Percentiles rank a stretch among this genome's conserved stretches.
phyloP scores from a whole-genome alignment of 2,888 invertebrate species.

The Heliconius ethilla region DNA sequence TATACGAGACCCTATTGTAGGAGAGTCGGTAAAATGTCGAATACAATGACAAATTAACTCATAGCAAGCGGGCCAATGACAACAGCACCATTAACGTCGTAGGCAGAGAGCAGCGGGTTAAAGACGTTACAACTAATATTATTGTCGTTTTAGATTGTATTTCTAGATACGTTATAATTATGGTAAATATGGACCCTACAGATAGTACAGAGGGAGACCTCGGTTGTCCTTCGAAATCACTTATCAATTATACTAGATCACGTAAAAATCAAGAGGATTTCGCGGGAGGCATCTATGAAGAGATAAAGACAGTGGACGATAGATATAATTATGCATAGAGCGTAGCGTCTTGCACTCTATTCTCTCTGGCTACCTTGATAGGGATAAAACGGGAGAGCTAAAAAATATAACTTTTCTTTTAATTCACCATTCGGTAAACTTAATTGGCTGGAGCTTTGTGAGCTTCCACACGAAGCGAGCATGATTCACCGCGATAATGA shows the following conservation, averaged over 20 bases:
- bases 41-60: slow-evolving; percentile 54
- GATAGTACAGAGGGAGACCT: no score
- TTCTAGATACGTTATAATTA: background rate
- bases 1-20: slow-evolving; percentile 26
- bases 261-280: background rate
- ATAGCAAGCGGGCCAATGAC: slow-evolving; percentile 48
- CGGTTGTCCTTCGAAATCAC: no score
- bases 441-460: slow-evolving; percentile 34
- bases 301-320: background rate
- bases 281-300: background rate
- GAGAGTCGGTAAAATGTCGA: slow-evolving; percentile 53
- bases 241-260: background rate
- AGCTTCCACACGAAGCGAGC: slow-evolving; percentile 36
- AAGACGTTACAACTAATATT: background rate
- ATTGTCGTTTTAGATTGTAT: background rate
- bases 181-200: background rate
- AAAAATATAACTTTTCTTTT: background rate
- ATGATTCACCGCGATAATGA: slow-evolving; percentile 44
- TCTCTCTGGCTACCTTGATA: background rate
- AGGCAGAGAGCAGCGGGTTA: slow-evolving; percentile 21
- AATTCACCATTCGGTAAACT: slow-evolving; percentile 2
- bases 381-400: background rate
- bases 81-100: slow-evolving; percentile 43
- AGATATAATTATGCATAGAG: background rate
- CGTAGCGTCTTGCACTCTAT: no score